phyloP scores from a whole-genome alignment of 1,140 invertebrate genomes.

The Zaprionus taronus region DNA sequence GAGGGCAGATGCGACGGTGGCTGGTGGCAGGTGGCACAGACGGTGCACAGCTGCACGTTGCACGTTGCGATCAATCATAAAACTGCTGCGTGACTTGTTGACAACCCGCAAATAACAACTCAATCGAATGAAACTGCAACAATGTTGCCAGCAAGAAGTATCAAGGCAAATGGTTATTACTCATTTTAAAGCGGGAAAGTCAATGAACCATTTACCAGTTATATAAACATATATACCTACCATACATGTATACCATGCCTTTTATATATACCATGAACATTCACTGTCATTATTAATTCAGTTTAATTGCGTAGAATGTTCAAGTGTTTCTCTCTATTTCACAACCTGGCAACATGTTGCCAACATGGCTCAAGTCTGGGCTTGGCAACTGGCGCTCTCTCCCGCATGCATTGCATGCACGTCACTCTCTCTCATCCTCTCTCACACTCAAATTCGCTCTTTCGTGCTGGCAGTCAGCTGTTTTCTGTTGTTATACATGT shows the following conservation, averaged over 20 bases:
- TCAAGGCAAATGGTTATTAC: background rate
- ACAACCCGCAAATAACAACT: constrained; percentile 46
- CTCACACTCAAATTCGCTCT: background rate
- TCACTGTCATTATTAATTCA: no score
- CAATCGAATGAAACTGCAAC: constrained; percentile 21
- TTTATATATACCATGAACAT: no score
- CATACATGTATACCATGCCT: no score
- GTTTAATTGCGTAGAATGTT: no score
- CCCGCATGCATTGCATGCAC: background rate
- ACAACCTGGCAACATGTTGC: background rate
- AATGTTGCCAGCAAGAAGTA: background rate
- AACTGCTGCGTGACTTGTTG: constrained; percentile 33
- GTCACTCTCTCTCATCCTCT: background rate
- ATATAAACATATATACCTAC: no score
- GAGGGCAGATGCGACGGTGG: background rate
- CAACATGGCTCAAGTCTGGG: background rate
- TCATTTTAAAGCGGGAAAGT: background rate
- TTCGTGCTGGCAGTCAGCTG: background rate
- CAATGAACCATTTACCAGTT: no score
- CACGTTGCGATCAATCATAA: constrained; percentile 39
- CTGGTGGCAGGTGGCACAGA: background rate
- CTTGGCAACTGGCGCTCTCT: background rate
- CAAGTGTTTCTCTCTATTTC: no score
- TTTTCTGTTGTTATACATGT: background rate
- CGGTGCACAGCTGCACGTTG: constrained; percentile 15